Evolutionary conservation across 1,140 invertebrate genomes (phyloP), one percentile per base, ranked within the genome.

Genomic region (Venturia canescens): DNA sequence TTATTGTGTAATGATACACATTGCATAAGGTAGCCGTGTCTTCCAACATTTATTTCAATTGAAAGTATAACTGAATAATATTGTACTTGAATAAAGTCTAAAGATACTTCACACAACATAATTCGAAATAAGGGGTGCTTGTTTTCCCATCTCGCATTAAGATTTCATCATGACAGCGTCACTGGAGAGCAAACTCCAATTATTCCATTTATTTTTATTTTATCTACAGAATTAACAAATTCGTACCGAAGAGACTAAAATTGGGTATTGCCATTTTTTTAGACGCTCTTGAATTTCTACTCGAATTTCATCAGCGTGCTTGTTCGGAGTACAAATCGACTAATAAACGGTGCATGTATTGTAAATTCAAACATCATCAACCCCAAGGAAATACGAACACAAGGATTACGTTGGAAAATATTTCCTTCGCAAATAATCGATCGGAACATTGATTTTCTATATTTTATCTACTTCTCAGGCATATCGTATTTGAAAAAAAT

Each of bases 1-100:
- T 69, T 69, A 69, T 69, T 69, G 27, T 69, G 27, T 69, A 63
- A 18, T 69, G 31, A 34, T 69, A 69, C 66, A 69, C 27, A 69
- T 69, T 69, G 21, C 66, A 69, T 69, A 69, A 18, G 29, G 29
- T 69, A 69, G 66, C 27, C 66, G 66, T 69, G 66, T 69, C 66
- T 29, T 69, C 29, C n/a, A 69, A 69, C 27, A 29, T 69, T 27
- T 69, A 69, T 27, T 69, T 69, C 29, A 29, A 34, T 69, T 31
- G 9, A 69, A 69, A 31, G 66, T 69, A 31, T 69, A 69, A 69
- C 29, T n/a, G 66, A 69, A 69, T 69, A 69, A 69, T 6, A 31
- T 69, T 31, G 26, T 69, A 31, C 29, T 69, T 69, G 18, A 69
- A 69, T 31, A 69, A 69, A 63, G 23, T 15, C 60, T 63, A 31